Evolutionary conservation across 2,888 invertebrate genomes (phyloP), one percentile per base, ranked within the genome.

Genomic region (Nymphalis urticae): DNA sequence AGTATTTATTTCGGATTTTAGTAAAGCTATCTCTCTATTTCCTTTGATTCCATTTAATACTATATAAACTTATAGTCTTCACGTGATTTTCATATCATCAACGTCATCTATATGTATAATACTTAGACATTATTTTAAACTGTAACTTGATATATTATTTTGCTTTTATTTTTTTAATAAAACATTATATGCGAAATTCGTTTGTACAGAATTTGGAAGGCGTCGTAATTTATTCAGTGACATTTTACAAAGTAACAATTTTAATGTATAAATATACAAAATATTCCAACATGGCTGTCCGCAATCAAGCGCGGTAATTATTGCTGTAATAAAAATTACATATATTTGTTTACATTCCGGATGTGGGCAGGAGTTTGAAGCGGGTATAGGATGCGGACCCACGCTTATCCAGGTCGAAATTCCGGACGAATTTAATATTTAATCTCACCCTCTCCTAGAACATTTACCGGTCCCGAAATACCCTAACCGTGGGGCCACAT

Each of bases 381-480:
- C 64, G 70, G 65, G 69, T 48, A 70, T 73, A 71, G 73, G 68
- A 75, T 59, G 62, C 72, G 82, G 54, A 56, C 82, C 82, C 73
- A 71, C 71, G 71, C 69, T 75, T 89, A 90, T 92, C 86, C 89
- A 87, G 84, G 87, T 87, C 87, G 77, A 90, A 91, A 92, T 90
- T 90, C 88, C 90, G 88, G 87, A 90, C 88, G 85, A 89, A 87
- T 91, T 92, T 91, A 92, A 92, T 92, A 92, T 92, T 92, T 91
- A 92, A 92, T 89, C 85, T 83, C 86, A 89, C 90, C 90, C 92
- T 90, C 90, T 90, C 91, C 90, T 92, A 90, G 88, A 90, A 84
- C 88, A 89, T 91, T 92, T 89, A 91, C 88, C 80, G 84, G 82
- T 84, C 84, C 88, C 87, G 77, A 89, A 91, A 90, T 90, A 88